Evolutionary conservation across 2,888 invertebrate species (phyloP), one percentile per base, ranked within the genome.

Genomic region (Chymomyza caudatula): DNA sequence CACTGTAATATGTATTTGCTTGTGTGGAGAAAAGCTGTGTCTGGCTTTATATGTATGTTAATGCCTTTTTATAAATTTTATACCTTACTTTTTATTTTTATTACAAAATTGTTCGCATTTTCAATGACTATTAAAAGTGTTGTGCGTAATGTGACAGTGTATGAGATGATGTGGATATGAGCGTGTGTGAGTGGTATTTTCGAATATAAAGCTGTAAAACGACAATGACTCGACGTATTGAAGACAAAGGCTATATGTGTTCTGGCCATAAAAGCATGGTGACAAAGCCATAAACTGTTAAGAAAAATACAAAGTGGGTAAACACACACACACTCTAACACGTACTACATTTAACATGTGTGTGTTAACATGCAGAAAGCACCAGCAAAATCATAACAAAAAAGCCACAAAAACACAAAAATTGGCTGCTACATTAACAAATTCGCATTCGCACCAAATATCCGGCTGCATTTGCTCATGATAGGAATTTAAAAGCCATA

Each of bases 281-380:
- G 69, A 76, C 78, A 84, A 81, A 70, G 69, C 63, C 72, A 76
- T 72, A 67, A 64, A 63, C 56, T 65, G 59, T 73, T 77, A 61
- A 61, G 56, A 61, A 63, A 66, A 69, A 60, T 70, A 71, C 29
- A 61, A 37, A 67, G 71, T 61, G 54, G 44, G 52, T n/a, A 63
- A 60, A 52, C 20, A 52, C 23, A 37, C 22, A 52, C 23, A 19
- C 23, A 44, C 17, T n/a, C n/a, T n/a, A n/a, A 52, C 25, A 23
- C 5, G 19, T 3, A 11, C 25, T 43, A 19, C 13, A 17, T 19
- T n/a, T 13, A n/a, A 44, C 15, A 57, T 22, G 0, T 29, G 29
- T 29, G 29, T 29, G n/a, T n/a, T n/a, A n/a, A n/a, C 8, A 29
- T 44, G 3, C 51, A 20, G 8, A 51, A 15, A 5, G 29, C 20